These are phyloP conservation scores for Hirundo rustica DNA, from an alignment of 2,797 vertebrate genomes.

Conservation along the genomic window DNA sequence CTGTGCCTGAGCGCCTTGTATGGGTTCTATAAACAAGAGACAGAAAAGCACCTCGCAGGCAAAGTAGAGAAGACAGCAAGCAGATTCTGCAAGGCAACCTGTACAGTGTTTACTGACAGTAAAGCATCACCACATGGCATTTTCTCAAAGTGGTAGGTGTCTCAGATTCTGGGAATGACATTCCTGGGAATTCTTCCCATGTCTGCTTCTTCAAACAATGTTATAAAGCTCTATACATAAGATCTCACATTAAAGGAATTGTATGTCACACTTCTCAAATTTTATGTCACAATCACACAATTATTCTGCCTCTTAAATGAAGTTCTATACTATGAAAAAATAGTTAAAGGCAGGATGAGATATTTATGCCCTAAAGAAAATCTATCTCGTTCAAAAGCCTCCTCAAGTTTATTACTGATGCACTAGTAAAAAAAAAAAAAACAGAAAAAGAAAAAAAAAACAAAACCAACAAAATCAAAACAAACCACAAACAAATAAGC, in stretches of 20 bases:
- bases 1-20: not conserved
- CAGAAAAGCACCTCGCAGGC: not conserved
- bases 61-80: not conserved
- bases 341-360: not conserved
- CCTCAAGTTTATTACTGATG: not conserved
- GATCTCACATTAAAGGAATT: not conserved
- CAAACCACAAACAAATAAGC: not conserved
- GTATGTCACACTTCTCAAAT: not conserved
- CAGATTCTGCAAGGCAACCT: conserved; percentile 16
- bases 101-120: not conserved
- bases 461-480: not conserved
- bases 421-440: not conserved
- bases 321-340: not conserved
- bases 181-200: not conserved
- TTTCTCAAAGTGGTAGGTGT: not conserved
- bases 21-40: not conserved
- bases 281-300: not conserved
- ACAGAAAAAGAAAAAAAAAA: not conserved
- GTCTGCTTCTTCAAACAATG: not conserved
- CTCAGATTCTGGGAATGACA: not conserved
- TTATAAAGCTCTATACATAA: not conserved
- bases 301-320: not conserved
- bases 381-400: not conserved
- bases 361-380: not conserved
- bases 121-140: not conserved